Evolutionary conservation across 2,888 invertebrate genomes (phyloP), one percentile per base, ranked within the genome.

Genomic region (Thecophora atra): DNA sequence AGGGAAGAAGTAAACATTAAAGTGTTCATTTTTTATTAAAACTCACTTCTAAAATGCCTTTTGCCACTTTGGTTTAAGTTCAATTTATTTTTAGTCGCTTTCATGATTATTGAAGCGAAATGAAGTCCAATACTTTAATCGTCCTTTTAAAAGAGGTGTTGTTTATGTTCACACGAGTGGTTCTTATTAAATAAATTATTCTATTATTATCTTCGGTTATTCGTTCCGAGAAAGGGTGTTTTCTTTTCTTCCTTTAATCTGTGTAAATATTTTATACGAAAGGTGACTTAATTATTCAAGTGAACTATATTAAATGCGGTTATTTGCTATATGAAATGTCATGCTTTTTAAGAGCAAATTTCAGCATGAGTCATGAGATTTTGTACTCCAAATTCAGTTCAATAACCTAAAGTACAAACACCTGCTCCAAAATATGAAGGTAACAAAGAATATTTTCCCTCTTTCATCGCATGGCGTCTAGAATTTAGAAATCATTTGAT

Each of bases 51-150:
- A 11, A 37, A 37, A 5, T 17, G 47, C 47, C 47, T 15, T n/a
- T 47, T n/a, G 44, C n/a, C 47, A 47, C 37, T 47, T 47, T n/a
- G 6, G 17, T 47, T 15, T n/a, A n/a, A n/a, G 17, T 47, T 47
- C 47, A 47, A 47, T 47, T 47, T 47, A n/a, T 47, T 47, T 47
- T 47, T n/a, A n/a, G 47, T 47, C 47, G 47, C 47, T 47, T 47
- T 47, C 17, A 47, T 5, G 47, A n/a, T 17, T 47, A 47, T 47
- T 11, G 47, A 47, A 47, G 47, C 47, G 47, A 47, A 47, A n/a
- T 47, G 47, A n/a, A 47, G 47, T 47, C 47, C 37, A n/a, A 11
- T 17, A 17, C 17, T 47, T 47, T 6, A 47, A 47, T 6, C 47
- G 47, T 15, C 47, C 15, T 47, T 47, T 47, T 47, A 47, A 11